These are phyloP conservation scores for Aethes cnicana DNA, from an alignment of 2,888 invertebrate genomes.

Conservation along the genomic window DNA sequence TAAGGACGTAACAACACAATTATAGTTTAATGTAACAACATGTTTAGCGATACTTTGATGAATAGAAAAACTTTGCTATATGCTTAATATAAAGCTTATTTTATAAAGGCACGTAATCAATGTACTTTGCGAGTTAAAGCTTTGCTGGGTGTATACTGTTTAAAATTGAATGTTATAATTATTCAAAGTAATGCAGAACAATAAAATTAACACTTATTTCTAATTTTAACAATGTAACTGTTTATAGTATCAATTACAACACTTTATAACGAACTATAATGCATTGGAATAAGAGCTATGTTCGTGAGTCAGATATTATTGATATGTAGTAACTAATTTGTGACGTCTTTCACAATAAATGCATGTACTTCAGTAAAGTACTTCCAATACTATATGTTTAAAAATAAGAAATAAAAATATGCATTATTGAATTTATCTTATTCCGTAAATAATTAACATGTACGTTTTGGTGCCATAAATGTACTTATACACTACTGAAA, in stretches of 20 bases:
- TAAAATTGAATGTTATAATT: not conserved
- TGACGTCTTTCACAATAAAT: conserved; percentile 8
- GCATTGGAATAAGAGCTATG: not conserved
- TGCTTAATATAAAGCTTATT: conserved; percentile 6
- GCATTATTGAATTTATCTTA: too few species aligned
- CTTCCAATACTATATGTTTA: conserved; percentile 1
- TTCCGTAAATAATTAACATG: too few species aligned
- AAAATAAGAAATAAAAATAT: too few species aligned
- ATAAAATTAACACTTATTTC: conserved; percentile 5
- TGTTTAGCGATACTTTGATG: not conserved
- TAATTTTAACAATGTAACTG: not conserved
- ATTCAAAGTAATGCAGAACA: not conserved
- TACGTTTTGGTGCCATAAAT: too few species aligned
- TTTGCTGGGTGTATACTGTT: too few species aligned
- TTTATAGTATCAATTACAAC: not conserved
- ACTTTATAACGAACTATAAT: not conserved
- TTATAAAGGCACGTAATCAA: conserved; percentile 19
- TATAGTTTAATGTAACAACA: conserved; percentile 15
- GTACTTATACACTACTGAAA: too few species aligned
- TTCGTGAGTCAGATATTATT: not conserved
- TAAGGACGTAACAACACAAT: conserved; percentile 5
- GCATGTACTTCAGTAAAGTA: not conserved
- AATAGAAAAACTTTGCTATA: conserved; percentile 2
- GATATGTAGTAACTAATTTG: conserved; percentile 14
- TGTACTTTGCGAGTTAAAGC: conserved; percentile 16